A percentile compares a stretch with the other conserved stretches of the same genome.
These are phyloP conservation scores for Pandemis corylana DNA, from an alignment of 2,888 invertebrate genomes.

Conservation along the genomic window DNA sequence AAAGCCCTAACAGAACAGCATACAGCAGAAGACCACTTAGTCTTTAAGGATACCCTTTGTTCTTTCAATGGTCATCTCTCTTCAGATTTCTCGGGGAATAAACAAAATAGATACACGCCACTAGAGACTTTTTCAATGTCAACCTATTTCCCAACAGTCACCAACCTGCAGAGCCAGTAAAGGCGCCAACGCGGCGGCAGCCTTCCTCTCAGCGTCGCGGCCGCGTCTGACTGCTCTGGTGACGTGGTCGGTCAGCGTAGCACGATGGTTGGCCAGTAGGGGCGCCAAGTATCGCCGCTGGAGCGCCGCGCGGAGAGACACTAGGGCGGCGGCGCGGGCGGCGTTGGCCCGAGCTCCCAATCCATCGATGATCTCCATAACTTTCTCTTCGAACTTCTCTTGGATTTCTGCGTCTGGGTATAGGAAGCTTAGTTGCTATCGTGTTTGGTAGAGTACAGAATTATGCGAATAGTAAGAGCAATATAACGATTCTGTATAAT, in stretches of 20 bases:
- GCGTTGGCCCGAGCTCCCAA: constrained; percentile 95
- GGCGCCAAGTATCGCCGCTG: constrained; percentile 91
- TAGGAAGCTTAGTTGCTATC: background rate
- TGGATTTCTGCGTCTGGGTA: constrained; percentile 81
- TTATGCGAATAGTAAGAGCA: too few species aligned
- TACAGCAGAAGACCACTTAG: too few species aligned
- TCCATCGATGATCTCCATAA: constrained; percentile 94
- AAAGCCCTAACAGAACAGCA: too few species aligned
- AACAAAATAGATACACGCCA: too few species aligned
- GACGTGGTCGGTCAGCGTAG: constrained; percentile 92
- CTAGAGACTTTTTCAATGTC: too few species aligned
- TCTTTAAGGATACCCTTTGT: background rate
- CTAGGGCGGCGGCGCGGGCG: constrained; percentile 90
- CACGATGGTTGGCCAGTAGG: constrained; percentile 90
- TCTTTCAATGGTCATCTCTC: background rate
- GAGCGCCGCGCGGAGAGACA: constrained; percentile 89
- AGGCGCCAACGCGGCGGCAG: constrained; percentile 92
- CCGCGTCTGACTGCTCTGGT: constrained; percentile 93
- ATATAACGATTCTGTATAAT: too few species aligned
- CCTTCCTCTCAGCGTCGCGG: constrained; percentile 91
- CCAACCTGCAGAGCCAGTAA: constrained; percentile 93
- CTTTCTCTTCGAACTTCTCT: constrained; percentile 93
- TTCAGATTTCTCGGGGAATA: too few species aligned
- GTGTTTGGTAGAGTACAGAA: too few species aligned
- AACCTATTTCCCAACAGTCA: background rate